Evolutionary conservation across 2,113 vertebrate species (phyloP).

Genomic region (Caretta caretta): DNA sequence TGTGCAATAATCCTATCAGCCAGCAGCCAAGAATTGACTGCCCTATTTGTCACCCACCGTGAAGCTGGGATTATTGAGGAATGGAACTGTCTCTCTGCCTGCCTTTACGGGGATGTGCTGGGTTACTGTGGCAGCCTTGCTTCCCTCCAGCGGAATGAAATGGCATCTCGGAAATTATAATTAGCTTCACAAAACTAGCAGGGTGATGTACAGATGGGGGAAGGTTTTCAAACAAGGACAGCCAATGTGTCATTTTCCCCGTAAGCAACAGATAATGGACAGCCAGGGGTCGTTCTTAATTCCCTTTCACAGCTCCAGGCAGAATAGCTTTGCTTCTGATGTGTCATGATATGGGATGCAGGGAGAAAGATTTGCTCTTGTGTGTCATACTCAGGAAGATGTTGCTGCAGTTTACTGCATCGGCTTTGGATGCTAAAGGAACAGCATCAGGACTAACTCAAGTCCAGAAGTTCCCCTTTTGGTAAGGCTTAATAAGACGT

Average conservation of each 20-base stretch:
- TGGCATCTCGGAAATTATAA: not conserved
- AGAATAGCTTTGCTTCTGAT: not conserved
- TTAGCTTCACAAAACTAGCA: not conserved
- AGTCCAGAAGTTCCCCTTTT: not conserved
- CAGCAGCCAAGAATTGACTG: constrained; percentile 21
- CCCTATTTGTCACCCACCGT: constrained; percentile 29
- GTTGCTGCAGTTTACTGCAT: not conserved
- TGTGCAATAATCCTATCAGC: constrained; percentile 58
- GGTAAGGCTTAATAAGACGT: not conserved
- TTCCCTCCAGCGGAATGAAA: constrained; percentile 2
- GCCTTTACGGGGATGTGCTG: not conserved
- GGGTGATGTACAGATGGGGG: not conserved
- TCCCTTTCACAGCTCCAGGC: not conserved
- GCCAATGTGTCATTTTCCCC: not conserved
- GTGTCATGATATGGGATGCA: not conserved
- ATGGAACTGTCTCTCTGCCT: not conserved
- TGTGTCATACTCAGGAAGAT: not conserved
- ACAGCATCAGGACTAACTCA: not conserved
- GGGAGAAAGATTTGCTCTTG: not conserved
- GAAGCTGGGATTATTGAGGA: constrained; percentile 20
- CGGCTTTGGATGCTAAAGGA: not conserved
- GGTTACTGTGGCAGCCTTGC: not conserved
- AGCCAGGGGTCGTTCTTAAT: not conserved
- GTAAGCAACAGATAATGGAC: not conserved
- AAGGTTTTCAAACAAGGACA: not conserved